A percentile compares a stretch with the other conserved stretches of the same genome.
Conservation (phyloP, 2,797 vertebrate genomes). For the Oreochromis grahami region DNA sequence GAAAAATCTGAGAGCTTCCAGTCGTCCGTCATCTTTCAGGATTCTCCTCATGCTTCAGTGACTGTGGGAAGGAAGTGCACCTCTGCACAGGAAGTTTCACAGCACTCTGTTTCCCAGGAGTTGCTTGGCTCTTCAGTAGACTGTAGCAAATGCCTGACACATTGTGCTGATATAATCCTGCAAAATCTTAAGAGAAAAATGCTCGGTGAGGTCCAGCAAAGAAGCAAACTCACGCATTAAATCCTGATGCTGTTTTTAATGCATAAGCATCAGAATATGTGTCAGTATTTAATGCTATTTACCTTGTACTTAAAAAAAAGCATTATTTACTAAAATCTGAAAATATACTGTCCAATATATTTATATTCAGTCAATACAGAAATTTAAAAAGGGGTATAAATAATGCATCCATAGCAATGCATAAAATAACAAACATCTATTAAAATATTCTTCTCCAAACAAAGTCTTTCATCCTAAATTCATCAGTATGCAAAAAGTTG, state of each 20-base stretch:
- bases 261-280: background rate
- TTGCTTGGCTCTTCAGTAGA: conserved; percentile 35
- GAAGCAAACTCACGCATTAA: background rate
- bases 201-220: background rate
- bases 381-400: background rate
- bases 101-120: conserved; percentile 39
- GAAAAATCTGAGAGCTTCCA: conserved; percentile 36
- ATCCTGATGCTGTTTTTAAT: background rate
- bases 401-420: background rate
- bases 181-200: conserved; percentile 20
- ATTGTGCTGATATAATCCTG: conserved; percentile 26
- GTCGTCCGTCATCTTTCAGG: conserved; percentile 50
- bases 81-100: conserved; percentile 50
- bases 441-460: background rate
- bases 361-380: background rate
- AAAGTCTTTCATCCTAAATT: background rate
- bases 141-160: conserved; percentile 38
- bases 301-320: background rate
- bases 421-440: background rate
- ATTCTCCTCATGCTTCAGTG: conserved; percentile 47
- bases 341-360: background rate
- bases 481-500: background rate
- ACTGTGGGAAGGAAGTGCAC: conserved; percentile 43
- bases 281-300: background rate
- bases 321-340: background rate